Evolutionary conservation across 2,888 invertebrate genomes (phyloP), one percentile per base, ranked within the genome.

Genomic region (Pogonocherus hispidulus): DNA sequence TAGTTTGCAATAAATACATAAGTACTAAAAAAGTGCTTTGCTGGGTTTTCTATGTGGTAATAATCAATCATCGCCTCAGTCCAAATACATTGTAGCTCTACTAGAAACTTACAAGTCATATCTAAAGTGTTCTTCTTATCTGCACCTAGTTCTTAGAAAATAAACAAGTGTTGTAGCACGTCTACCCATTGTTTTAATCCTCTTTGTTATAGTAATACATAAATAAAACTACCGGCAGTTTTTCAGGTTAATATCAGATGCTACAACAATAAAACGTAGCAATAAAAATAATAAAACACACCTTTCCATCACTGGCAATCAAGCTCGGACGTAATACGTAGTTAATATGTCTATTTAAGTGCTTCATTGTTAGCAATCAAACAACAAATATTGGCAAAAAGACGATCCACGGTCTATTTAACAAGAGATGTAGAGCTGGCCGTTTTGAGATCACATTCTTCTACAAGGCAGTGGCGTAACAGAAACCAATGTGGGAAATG

Each of bases 321-420:
- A 14, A 27, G 47, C 18, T 32, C 23, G 22, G 20, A 20, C 44
- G 19, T 27, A 47, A 59, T 47, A 18, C 11, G 32, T 47, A 59
- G 18, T 27, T 47, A 35, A 59, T 47, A 59, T 32, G 44, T 47
- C 47, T 14, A 32, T 19, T 16, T 54, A 35, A 54, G 35, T 54
- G 19, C 54, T 16, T 47, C 47, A 20, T 59, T 59, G 59, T 47
- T 46, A 32, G 47, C 23, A 59, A 59, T 59, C 59, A 47, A 35
- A 59, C 59, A 47, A 47, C 47, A 47, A 46, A 47, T 57, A 57
- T 59, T 59, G 47, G 47, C 47, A 59, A 59, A 59, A 55, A 41
- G 41, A 55, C 68, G 16, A 56, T 75, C 75, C 78, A 76, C 74
- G 78, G 78, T 79, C 77, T 78, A 79, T 78, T 81, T 78, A 77